phyloP scores from a whole-genome alignment of 35 echinoderm and acorn worm species.

The Lytechinus variegatus region DNA sequence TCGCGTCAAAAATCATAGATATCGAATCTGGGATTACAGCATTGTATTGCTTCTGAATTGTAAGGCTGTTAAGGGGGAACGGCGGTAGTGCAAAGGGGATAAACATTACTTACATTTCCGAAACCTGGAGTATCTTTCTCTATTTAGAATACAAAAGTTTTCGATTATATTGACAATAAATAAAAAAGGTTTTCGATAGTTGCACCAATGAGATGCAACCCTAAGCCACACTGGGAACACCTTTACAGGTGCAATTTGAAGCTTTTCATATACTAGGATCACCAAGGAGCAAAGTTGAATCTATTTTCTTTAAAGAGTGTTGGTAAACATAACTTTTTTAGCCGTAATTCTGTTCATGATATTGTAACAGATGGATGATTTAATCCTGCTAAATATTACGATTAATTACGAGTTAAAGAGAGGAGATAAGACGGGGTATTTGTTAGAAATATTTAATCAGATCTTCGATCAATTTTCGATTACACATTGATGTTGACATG shows the following conservation, averaged over 20 bases:
- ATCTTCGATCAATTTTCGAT: background rate
- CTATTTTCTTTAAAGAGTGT: no score
- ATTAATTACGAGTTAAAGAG: background rate
- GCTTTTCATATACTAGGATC: no score
- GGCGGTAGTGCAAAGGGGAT: background rate
- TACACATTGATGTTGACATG: background rate
- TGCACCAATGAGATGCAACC: no score
- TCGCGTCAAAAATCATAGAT: slow-evolving; percentile 39
- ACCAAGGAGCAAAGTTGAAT: no score
- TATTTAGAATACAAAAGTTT: background rate
- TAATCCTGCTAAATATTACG: background rate
- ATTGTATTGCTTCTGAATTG: background rate
- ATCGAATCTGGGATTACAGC: slow-evolving; percentile 7
- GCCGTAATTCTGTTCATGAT: no score
- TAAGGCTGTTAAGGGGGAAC: background rate
- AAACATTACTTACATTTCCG: background rate
- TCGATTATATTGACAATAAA: background rate
- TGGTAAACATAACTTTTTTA: no score
- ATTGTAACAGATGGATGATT: background rate
- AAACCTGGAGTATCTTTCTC: background rate
- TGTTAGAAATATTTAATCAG: background rate
- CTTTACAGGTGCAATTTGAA: no score
- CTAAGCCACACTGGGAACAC: no score
- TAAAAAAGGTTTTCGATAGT: background rate
- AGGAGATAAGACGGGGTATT: background rate